Evolutionary conservation across 2,113 vertebrate genomes (phyloP), one percentile per base, ranked within the genome.

Genomic region (Uria aalge): DNA sequence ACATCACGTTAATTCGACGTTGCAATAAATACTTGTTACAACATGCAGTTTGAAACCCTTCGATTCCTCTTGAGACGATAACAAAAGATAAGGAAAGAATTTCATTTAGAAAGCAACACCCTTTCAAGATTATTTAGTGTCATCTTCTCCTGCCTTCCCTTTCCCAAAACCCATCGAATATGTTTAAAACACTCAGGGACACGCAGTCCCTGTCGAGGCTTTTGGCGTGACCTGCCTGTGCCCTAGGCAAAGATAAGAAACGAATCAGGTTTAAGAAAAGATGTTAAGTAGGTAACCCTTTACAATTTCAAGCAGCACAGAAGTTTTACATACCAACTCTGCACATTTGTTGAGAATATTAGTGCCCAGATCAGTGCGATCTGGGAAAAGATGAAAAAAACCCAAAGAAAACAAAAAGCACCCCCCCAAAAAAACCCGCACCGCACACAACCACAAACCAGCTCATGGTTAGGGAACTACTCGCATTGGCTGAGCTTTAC

Each of bases 391-490:
- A 22, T 22, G 21, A 18, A 10, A 41, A 41, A 41, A 41, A 41
- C 32, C 3, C 47, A 56, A 32, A 30, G 26, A 55, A 32, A 19
- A 18, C 29, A 30, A 12, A 9, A 9, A 11, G 7, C 38, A 59
- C 27, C 40, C 8, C 45, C 6, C 29, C 43, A 18, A 55, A 30
- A 15, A 56, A 11, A 0, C 24, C 18, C 1, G 3, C 4, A 21
- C 47, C 29, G 11, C 53, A 30, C 16, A 5, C 26, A 14, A 18
- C 34, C 29, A 12, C 26, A 5, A 19, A 8, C 3, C 47, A 20
- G 1, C 40, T 6, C 34, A 11, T 3, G n/a, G 1, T 4, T 3
- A 20, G 38, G 38, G 27, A 36, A 2, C 6, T 3, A 5, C 45
- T 12, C 15, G 83, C 56, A 40, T 2, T 16, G 66, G 3, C 34